Evolutionary conservation across 2,797 vertebrate species (phyloP).

Genomic region (Anas bernieri): DNA sequence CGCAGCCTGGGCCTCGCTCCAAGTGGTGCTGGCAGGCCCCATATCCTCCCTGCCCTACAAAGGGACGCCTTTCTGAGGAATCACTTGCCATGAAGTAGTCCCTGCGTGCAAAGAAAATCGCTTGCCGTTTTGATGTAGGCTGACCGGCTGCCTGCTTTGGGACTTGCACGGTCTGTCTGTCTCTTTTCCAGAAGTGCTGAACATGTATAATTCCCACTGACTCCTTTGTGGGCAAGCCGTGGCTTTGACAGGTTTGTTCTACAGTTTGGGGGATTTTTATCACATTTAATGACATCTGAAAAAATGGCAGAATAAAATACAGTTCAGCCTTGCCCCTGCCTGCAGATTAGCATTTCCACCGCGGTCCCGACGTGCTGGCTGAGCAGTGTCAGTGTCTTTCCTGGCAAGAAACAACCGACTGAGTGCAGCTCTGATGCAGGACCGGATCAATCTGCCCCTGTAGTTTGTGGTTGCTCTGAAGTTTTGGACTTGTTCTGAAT

Average conservation of each 20-base stretch:
- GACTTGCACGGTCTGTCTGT: background rate
- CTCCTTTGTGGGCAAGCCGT: background rate
- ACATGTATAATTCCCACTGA: background rate
- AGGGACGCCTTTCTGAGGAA: background rate
- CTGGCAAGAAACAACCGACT: background rate
- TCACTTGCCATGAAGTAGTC: background rate
- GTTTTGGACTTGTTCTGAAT: conserved; percentile 39
- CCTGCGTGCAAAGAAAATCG: background rate
- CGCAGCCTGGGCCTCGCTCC: background rate
- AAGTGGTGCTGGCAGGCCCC: background rate
- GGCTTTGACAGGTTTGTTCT: background rate
- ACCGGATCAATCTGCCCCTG: conserved; percentile 36
- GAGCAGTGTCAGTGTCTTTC: background rate
- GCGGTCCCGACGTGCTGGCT: background rate
- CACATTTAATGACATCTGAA: background rate
- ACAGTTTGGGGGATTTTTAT: background rate
- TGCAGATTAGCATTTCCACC: conserved; percentile 23
- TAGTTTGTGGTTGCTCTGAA: conserved; percentile 18
- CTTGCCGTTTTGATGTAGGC: background rate
- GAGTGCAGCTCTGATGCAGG: background rate
- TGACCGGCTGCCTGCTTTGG: background rate
- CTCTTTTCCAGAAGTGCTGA: conserved; percentile 17
- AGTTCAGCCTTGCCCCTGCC: background rate
- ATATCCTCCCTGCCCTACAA: fast-evolving
- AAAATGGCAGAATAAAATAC: background rate